Base-by-base conservation (phyloP, 2,797 vertebrate species). In the Galaxias olidus region DNA sequence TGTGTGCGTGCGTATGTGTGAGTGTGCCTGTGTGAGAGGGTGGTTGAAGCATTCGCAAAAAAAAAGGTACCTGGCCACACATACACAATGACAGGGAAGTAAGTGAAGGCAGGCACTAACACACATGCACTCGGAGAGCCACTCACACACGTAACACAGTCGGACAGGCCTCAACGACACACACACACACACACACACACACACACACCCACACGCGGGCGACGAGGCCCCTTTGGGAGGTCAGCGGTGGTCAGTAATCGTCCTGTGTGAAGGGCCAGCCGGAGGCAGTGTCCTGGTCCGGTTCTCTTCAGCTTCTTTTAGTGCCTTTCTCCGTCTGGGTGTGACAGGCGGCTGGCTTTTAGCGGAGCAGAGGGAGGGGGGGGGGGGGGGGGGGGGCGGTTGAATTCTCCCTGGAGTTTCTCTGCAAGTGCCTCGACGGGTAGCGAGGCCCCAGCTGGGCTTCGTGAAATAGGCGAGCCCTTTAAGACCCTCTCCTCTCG, bases 231-330 rank as follows among this genome's bases (percentile, higher is more conserved):
- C 8, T 13, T 9, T 30, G 30, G 13, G 17, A 53, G 51, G 19
- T 14, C 13, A 19, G 13, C 6, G 64, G 11, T 68, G 49, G 52
- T 73, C 58, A 68, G 66, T 65, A 51, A 68, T 71, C 65, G 62
- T 63, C 43, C 40, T 47, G 10, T 56, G 68, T 66, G 55, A 67
- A 61, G 58, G 71, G 70, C 70, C 56, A 69, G 77, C 85, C 79
- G 46, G 57, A 64, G 82, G 79, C 68, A 17, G 14, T 47, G 47
- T 65, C 54, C 62, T 66, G 56, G 61, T 55, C 19, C 13, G 52
- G 65, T 60, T 69, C 55, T 66, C 79, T 81, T 82, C 66, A 82
- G 72, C 81, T 66, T 74, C 79, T 86, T 78, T 87, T 84, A 86
- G 80, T 79, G 80, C 72, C 75, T 77, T 15, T 84, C 77, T 80